Evolutionary conservation across 2,797 vertebrate genomes (phyloP).

Genomic region (Knipowitschia caucasica): DNA sequence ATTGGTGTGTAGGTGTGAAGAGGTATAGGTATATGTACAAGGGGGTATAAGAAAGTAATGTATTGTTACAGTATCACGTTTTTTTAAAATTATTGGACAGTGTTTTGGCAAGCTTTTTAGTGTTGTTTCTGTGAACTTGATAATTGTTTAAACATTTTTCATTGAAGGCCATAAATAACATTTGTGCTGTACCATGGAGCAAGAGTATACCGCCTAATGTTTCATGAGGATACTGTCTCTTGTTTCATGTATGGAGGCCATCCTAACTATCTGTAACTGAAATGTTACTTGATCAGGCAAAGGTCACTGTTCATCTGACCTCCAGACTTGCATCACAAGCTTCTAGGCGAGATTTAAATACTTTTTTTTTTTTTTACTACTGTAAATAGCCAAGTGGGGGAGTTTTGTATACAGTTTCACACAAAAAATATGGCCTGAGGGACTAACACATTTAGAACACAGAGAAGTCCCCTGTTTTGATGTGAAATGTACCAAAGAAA

Average conservation of each 20-base stretch:
- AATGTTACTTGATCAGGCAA: constrained; percentile 19
- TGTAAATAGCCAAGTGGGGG: not conserved
- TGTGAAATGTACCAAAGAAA: not conserved
- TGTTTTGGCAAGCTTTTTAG: not conserved
- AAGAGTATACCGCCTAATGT: not conserved
- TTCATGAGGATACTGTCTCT: not conserved
- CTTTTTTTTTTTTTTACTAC: not conserved
- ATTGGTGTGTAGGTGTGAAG: too few species aligned
- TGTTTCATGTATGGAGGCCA: not conserved
- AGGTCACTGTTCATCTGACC: constrained; percentile 23
- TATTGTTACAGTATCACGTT: not conserved
- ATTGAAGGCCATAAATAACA: not conserved
- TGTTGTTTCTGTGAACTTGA: not conserved
- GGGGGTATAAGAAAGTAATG: not conserved
- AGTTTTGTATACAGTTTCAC: not conserved
- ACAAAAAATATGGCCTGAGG: not conserved
- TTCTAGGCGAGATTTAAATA: not conserved
- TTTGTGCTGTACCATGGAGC: not conserved
- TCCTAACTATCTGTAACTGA: constrained; percentile 19
- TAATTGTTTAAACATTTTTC: not conserved
- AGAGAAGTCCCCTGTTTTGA: not conserved
- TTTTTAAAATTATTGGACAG: not conserved
- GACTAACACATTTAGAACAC: not conserved
- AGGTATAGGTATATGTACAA: not conserved
- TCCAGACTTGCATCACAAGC: constrained; percentile 30